Conservation (phyloP, 1,140 invertebrate genomes). For the Asbolus verrucosus region DNA sequence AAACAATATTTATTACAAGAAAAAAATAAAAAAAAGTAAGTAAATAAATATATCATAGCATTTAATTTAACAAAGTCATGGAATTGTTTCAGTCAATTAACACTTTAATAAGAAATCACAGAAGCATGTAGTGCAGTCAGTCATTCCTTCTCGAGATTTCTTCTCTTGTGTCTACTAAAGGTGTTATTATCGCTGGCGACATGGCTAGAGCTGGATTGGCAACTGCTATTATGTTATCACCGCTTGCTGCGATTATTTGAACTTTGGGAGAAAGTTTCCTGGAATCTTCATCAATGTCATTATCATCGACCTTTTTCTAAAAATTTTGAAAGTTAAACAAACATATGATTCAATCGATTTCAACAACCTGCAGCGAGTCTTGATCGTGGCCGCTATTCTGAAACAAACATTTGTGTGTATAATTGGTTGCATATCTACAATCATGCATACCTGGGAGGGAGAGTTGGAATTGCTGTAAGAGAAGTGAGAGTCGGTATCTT, state of each 20-base stretch:
- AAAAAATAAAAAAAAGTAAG: conserved; percentile 10
- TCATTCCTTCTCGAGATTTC: conserved; percentile 44
- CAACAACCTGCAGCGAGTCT: conserved; percentile 47
- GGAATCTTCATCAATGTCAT: conserved; percentile 66
- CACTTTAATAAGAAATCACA: conserved; percentile 36
- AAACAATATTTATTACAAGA: conserved; percentile 34
- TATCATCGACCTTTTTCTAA: conserved; percentile 65
- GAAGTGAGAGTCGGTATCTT: conserved; percentile 79
- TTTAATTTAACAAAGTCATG: conserved; percentile 26
- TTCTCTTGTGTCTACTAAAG: conserved; percentile 51
- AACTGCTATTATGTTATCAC: conserved; percentile 88
- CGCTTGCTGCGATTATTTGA: conserved; percentile 83
- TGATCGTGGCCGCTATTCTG: conserved; percentile 60
- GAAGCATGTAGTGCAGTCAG: conserved; percentile 21
- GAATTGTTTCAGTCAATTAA: conserved; percentile 33
- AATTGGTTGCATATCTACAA: not conserved
- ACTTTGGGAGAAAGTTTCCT: conserved; percentile 71
- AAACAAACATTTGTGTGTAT: conserved; percentile 1
- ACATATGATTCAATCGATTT: no score
- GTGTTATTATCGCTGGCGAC: conserved; percentile 65
- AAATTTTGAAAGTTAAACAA: conserved; percentile 10
- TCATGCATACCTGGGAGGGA: conserved; percentile 70
- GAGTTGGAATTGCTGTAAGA: conserved; percentile 82
- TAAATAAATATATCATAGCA: conserved; percentile 36
- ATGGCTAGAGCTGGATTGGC: conserved; percentile 84